These are phyloP conservation scores for Heterotis niloticus DNA, from an alignment of 2,113 vertebrate genomes.

Conservation along the genomic window DNA sequence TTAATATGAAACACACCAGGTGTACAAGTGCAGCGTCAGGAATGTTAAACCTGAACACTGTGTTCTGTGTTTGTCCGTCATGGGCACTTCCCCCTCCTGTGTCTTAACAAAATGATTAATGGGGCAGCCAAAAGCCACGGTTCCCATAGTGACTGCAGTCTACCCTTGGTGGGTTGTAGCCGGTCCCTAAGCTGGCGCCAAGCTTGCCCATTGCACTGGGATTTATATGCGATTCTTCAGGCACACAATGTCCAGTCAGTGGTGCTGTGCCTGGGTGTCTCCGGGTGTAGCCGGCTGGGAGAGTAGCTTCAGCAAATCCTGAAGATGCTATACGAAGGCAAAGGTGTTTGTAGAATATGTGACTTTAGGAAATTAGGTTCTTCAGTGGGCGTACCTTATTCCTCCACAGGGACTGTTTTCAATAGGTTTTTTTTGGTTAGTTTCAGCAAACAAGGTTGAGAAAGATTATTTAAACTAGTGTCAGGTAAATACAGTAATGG, in stretches of 20 bases:
- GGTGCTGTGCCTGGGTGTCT: neutral
- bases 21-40: neutral
- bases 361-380: too few species aligned
- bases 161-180: conserved; percentile 9
- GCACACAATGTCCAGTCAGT: neutral
- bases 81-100: conserved; percentile 4
- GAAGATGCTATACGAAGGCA: too few species aligned
- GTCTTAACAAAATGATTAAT: conserved; percentile 33
- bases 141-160: conserved; percentile 33
- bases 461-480: too few species aligned
- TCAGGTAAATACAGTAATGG: too few species aligned
- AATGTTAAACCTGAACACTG: conserved; percentile 15
- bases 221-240: neutral
- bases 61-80: neutral
- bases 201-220: neutral
- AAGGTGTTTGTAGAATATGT: too few species aligned
- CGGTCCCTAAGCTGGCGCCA: conserved; percentile 11
- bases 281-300: neutral
- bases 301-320: too few species aligned
- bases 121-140: conserved; percentile 17
- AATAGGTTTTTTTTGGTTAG: too few species aligned
- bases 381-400: too few species aligned
- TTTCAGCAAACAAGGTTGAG: too few species aligned
- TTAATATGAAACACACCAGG: neutral
- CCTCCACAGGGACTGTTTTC: too few species aligned